phyloP scores from a whole-genome alignment of 1,140 invertebrate genomes.

The Telenomus remus region DNA sequence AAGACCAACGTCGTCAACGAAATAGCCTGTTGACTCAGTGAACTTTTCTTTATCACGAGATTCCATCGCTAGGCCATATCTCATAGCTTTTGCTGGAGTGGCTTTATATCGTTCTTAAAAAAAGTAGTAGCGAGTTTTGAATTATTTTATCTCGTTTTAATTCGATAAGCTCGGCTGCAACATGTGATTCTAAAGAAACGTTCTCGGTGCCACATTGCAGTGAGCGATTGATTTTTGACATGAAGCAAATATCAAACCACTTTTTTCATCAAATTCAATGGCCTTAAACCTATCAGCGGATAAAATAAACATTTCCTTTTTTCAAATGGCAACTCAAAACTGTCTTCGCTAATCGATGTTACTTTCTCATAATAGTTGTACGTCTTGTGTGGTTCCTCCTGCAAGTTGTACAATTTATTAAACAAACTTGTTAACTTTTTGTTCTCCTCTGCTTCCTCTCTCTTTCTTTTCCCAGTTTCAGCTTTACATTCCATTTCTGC shows the following conservation, averaged over 20 bases:
- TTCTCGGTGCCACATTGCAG: slow-evolving; percentile 13
- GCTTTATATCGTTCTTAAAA: slow-evolving; percentile 21
- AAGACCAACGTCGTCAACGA: slow-evolving; percentile 42
- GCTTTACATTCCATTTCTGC: too few species aligned
- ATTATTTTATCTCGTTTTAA: slow-evolving; percentile 15
- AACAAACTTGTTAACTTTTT: too few species aligned
- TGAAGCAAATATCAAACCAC: slow-evolving; percentile 25
- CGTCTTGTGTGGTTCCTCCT: too few species aligned
- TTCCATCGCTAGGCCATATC: slow-evolving; percentile 29
- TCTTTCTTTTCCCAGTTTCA: too few species aligned
- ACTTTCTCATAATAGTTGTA: too few species aligned
- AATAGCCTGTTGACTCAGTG: slow-evolving; percentile 12
- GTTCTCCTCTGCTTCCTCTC: too few species aligned
- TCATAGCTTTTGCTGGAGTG: slow-evolving; percentile 17
- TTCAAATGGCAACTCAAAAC: too few species aligned
- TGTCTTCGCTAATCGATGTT: too few species aligned
- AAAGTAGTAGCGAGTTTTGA: slow-evolving; percentile 17
- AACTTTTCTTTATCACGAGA: slow-evolving; percentile 14
- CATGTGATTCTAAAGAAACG: slow-evolving; percentile 14
- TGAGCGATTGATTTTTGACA: slow-evolving; percentile 12
- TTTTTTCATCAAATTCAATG: slow-evolving; percentile 9
- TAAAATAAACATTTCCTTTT: too few species aligned
- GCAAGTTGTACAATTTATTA: too few species aligned
- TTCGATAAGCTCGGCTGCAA: slow-evolving; percentile 14
- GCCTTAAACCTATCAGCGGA: too few species aligned